Evolutionary conservation across 2,888 invertebrate genomes (phyloP), one percentile per base, ranked within the genome.

Genomic region (Petrophora chlorosata): DNA sequence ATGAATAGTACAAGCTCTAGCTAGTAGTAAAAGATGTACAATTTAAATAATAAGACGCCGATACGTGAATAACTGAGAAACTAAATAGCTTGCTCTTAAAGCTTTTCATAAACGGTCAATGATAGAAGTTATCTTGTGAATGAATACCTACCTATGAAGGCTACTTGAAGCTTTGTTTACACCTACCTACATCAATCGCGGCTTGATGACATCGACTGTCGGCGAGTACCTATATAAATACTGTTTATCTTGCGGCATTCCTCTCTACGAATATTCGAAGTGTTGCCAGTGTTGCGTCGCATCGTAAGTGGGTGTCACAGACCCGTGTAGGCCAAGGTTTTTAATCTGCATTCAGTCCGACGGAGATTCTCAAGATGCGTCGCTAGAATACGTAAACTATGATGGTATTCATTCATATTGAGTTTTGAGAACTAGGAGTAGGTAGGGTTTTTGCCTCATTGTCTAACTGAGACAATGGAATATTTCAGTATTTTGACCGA

Each of bases 291-390:
- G 59, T 67, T 70, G 68, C 69, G 65, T 71, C 66, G n/a, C n/a
- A n/a, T n/a, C 12, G 63, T 65, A 70, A 68, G 76, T 76, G 73
- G 76, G 76, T 74, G 77, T 73, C 70, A 57, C 59, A 59, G 56
- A 65, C 55, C 52, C 57, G 64, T 65, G 67, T 74, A 61, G 70
- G 70, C 72, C 75, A 76, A 76, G 77, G 77, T 47, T 49, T 58
- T 45, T 26, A 56, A 49, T 58, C 45, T 46, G 35, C 33, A 47
- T 53, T 34, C 40, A 32, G 56, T 56, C 53, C 57, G 48, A 38
- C 44, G 51, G 50, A 57, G 57, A 53, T 45, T 44, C 32, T 32
- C 9, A 29, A 36, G 38, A 47, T 40, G 38, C 47, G 33, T 22
- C 35, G 25, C 40, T 42, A 34, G 56, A 62, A 52, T 46, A 28